Evolutionary conservation across 2,888 invertebrate species (phyloP).

Genomic region (Chaetoderma sp.): DNA sequence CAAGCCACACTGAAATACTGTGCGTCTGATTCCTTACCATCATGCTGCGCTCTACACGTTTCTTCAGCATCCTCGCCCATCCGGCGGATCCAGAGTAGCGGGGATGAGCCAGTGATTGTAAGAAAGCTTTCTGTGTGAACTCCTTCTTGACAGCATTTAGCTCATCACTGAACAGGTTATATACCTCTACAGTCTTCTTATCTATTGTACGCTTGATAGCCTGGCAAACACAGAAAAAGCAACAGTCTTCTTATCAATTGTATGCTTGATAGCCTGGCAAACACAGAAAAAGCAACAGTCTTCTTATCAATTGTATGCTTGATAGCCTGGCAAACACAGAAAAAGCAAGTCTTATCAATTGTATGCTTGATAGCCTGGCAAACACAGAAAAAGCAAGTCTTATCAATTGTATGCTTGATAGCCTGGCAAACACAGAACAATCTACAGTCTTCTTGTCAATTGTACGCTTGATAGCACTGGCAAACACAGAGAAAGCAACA

Average conservation of each 20-base stretch:
- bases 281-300: no score
- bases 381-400: not conserved
- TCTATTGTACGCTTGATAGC: conserved; percentile 69
- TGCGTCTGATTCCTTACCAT: conserved; percentile 48
- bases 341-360: not conserved
- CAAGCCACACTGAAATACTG: no score
- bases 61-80: conserved; percentile 78
- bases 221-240: conserved; percentile 39
- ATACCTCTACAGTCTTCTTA: conserved; percentile 76
- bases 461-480: no score
- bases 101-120: conserved; percentile 76
- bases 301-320: not conserved
- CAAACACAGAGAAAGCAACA: not conserved
- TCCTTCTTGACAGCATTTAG: conserved; percentile 81
- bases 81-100: conserved; percentile 81
- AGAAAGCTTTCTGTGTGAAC: conserved; percentile 63
- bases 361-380: no score
- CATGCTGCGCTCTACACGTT: conserved; percentile 70
- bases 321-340: no score
- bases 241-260: no score
- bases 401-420: not conserved
- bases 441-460: no score
- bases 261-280: no score
- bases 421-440: no score
- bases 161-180: conserved; percentile 79